Evolutionary conservation across 2,797 vertebrate genomes (phyloP), one percentile per base, ranked within the genome.

Genomic region (Sphaeramia orbicularis): DNA sequence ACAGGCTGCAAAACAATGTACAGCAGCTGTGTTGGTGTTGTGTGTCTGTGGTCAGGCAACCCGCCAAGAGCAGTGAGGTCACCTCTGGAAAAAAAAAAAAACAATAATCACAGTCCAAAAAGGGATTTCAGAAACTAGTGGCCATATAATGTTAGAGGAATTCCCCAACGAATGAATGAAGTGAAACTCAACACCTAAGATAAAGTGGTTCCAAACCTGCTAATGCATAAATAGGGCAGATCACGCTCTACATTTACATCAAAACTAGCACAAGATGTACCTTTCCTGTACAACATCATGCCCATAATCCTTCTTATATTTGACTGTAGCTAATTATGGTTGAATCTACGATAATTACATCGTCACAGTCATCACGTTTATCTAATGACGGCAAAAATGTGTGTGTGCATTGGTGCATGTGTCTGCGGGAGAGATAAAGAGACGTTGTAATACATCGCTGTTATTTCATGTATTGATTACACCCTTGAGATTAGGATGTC

Each of bases 271-370:
- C 77, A 70, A 71, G 40, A 73, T 65, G 80, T 66, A 53, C 57
- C 36, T 52, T 45, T 47, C 21, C 32, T 51, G 36, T 35, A 37
- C n/a, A 21, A 18, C 45, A 53, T 14, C 32, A 30, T 45, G 58
- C 56, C 41, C 48, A 16, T 65, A 64, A 71, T 61, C 68, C 59
- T 70, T 59, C 64, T 54, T 78, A 71, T 60, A 55, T 76, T 71
- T 61, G 16, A 14, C 56, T 66, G 64, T 0, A 0, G 48, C 74
- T 89, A 88, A 92, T 92, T 84, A 89, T 57, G 42, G 65, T 57
- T 87, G 62, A 86, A 88, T 91, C 75, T 81, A 83, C 76, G 80
- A 45, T 84, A 87, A 90, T 88, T 80, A 79, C 72, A 83, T 91
- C 70, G 66, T 68, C 64, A 59, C 48, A 61, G 71, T 73, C 59